Evolutionary conservation across 2,797 vertebrate genomes (phyloP).

Genomic region (Brotogeris chrysoptera): DNA sequence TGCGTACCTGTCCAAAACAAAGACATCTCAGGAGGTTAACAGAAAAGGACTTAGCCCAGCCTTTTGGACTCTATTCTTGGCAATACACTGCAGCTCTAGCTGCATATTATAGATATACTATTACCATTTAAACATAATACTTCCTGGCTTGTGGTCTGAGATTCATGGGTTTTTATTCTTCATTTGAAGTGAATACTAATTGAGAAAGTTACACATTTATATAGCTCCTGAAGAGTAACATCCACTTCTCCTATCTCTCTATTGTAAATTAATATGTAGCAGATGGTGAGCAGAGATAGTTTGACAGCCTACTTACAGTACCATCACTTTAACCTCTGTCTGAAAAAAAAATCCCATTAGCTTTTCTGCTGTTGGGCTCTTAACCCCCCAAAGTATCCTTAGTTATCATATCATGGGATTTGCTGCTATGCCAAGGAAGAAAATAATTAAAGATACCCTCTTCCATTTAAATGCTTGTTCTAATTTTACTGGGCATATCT

Average conservation of each 20-base stretch:
- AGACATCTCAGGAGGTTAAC: background rate
- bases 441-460: conserved; percentile 70
- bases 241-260: conserved; percentile 46
- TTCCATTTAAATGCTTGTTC: conserved; percentile 59
- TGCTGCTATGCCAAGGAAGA: conserved; percentile 64
- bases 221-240: conserved; percentile 31
- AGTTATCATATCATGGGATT: conserved; percentile 68
- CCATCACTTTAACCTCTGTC: conserved; percentile 62
- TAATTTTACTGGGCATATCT: conserved; percentile 55
- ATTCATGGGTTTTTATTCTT: conserved; percentile 44
- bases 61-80: conserved; percentile 16
- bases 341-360: conserved; percentile 69
- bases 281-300: conserved; percentile 66
- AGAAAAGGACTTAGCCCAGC: background rate
- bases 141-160: background rate
- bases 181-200: conserved; percentile 54
- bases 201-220: conserved; percentile 56
- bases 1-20: background rate
- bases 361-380: conserved; percentile 66
- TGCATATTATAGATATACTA: background rate
- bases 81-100: background rate
- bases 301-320: conserved; percentile 65
- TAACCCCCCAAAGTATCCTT: conserved; percentile 60
- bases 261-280: conserved; percentile 69
- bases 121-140: conserved; percentile 27